Evolutionary conservation across 1,140 invertebrate species (phyloP), one percentile per base, ranked within the genome.

Genomic region (Caenorhabditis brenneri): DNA sequence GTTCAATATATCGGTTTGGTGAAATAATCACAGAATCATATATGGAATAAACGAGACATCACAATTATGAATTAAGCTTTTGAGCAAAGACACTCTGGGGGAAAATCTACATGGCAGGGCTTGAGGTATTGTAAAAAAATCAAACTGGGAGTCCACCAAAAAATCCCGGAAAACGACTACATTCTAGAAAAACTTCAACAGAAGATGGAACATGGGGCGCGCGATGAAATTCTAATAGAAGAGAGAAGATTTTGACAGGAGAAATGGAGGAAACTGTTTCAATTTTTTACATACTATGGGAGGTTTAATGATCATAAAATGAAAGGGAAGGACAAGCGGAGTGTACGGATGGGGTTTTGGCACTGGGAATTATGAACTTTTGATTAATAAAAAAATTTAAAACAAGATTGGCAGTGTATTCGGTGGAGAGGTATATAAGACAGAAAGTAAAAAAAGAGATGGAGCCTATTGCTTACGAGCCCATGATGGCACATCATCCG

Each of bases 401-500:
- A 5, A 22, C 9, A 33, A 81, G 74, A 31, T 19, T 36, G 81
- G 81, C 81, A 82, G 36, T 60, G 60, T 16, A 15, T 51, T 33
- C 29, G 33, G 60, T 9, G 22, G 15, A 53, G 1, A 55, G 29
- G 29, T 15, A 22, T 29, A 80, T 2, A 51, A 48, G 1, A 16
- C n/a, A 22, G 31, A 9, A 16, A 24, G 16, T 4, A 39, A 19
- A 51, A 48, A 31, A 39, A 3, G 27, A 19, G 78, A 19, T 12
- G 22, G 24, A n/a, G 49, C 10, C 36, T 80, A 82, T 39, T 86
- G 69, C 39, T 36, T 48, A 24, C 85, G 53, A 19, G 85, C 84
- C 85, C 85, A 86, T 15, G 51, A 24, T 15, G 85, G 85, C 1
- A 83, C 83, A 53, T 86, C 85, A 22, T 84, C 82, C 0, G 51